Conservation (phyloP, 2,113 vertebrate genomes). For the Mustela lutreola region DNA sequence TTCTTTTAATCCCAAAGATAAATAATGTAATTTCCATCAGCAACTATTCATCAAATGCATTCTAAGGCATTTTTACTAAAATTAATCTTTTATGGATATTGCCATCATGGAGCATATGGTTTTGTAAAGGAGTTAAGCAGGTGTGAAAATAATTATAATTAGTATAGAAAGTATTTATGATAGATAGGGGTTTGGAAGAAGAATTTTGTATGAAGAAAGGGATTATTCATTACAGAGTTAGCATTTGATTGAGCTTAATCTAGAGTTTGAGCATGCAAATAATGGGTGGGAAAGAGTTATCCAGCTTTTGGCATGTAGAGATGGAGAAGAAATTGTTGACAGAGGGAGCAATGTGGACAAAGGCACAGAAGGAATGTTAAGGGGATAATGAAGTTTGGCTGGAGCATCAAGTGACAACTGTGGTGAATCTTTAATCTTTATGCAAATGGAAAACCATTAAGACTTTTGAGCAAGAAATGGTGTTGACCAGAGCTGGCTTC, state of each 20-base stretch:
- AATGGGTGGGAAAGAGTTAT: neutral
- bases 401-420: neutral
- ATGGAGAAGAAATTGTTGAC: neutral
- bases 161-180: neutral
- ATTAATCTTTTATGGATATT: neutral
- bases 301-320: neutral
- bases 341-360: neutral
- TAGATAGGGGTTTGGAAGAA: neutral
- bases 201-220: neutral
- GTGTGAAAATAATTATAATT: neutral
- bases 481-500: neutral
- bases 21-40: neutral
- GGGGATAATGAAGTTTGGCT: neutral
- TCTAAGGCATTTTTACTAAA: neutral
- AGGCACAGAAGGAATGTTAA: neutral
- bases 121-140: neutral
- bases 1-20: constrained; percentile 11
- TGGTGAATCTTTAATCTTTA: neutral
- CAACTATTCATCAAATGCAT: neutral
- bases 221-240: neutral
- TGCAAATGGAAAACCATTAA: neutral
- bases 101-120: neutral
- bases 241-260: neutral
- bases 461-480: neutral
- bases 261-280: neutral